phyloP scores from a whole-genome alignment of 1,140 invertebrate genomes.

The Drosophila bocqueti region DNA sequence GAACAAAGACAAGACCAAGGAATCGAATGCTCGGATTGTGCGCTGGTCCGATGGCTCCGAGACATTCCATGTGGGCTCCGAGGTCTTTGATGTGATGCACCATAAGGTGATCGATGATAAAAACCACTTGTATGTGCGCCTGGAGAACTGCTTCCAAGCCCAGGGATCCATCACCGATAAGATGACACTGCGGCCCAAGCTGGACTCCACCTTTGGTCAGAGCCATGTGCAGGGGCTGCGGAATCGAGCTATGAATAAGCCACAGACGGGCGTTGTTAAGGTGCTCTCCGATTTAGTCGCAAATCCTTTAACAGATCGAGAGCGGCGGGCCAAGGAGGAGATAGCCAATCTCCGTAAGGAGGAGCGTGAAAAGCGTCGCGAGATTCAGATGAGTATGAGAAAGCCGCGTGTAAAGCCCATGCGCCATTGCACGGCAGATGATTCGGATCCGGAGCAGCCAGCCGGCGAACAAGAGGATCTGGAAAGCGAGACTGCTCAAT shows the following conservation, averaged over 20 bases:
- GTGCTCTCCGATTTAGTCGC: constrained; percentile 23
- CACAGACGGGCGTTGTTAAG: constrained; percentile 37
- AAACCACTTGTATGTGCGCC: constrained; percentile 37
- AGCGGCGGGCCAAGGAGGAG: constrained; percentile 38
- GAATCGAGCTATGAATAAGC: constrained; percentile 29
- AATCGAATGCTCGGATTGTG: constrained; percentile 55
- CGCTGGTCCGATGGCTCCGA: constrained; percentile 59
- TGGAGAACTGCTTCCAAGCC: constrained; percentile 28
- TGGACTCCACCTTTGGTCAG: constrained; percentile 54
- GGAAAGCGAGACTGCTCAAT: background rate
- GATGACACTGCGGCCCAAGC: constrained; percentile 46
- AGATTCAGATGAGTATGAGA: constrained; percentile 17
- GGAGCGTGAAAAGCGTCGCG: constrained; percentile 30
- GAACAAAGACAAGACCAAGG: constrained; percentile 10
- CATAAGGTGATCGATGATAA: constrained; percentile 9
- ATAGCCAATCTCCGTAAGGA: constrained; percentile 12
- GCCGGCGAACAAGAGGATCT: background rate
- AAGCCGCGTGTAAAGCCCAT: constrained; percentile 23
- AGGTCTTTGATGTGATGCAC: constrained; percentile 55
- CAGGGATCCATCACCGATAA: constrained; percentile 44
- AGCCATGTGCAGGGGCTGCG: constrained; percentile 47
- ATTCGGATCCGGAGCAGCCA: constrained; percentile 24
- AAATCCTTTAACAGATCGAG: constrained; percentile 36
- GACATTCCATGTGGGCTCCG: constrained; percentile 59
- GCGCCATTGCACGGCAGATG: constrained; percentile 42